These are phyloP conservation scores for Caenorhabditis virilis DNA, from an alignment of 2,888 invertebrate genomes.

Conservation along the genomic window DNA sequence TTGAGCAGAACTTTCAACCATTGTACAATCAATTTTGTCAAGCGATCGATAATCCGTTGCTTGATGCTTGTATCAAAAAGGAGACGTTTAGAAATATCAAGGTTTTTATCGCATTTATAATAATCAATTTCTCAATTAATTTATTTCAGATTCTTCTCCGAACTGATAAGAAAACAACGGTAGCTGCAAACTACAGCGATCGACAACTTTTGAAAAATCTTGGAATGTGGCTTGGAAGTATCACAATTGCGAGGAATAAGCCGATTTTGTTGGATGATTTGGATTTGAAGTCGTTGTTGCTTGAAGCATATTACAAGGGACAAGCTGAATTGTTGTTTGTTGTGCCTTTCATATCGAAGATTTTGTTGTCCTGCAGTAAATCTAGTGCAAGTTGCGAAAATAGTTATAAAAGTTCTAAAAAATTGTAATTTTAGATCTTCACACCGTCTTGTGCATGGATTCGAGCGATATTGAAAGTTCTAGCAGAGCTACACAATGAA, in stretches of 20 bases:
- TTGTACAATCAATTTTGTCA: slow-evolving; percentile 95
- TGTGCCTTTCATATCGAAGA: slow-evolving; percentile 97
- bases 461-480: slow-evolving; percentile 91
- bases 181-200: slow-evolving; percentile 97
- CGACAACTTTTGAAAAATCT: slow-evolving; percentile 93
- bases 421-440: slow-evolving; percentile 76
- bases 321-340: slow-evolving; percentile 95
- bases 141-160: slow-evolving; percentile 79
- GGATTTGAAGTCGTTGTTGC: slow-evolving; percentile 88
- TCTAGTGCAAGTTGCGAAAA: slow-evolving; percentile 74
- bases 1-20: slow-evolving; percentile 95
- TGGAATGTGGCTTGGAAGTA: slow-evolving; percentile 98
- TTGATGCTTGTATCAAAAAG: slow-evolving; percentile 85
- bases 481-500: slow-evolving; percentile 95
- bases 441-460: slow-evolving; percentile 98
- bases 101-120: too few relatives aligned
- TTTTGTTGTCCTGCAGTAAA: slow-evolving; percentile 92
- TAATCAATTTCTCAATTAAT: too few relatives aligned
- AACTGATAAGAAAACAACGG: slow-evolving; percentile 81
- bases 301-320: slow-evolving; percentile 96
- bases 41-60: slow-evolving; percentile 82
- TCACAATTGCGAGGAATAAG: slow-evolving; percentile 81
- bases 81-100: slow-evolving; percentile 96
- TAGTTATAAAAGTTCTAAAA: background rate
- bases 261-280: slow-evolving; percentile 75